A percentile compares a stretch with the other conserved stretches of the same genome.
phyloP scores from a whole-genome alignment of 2,113 vertebrate species.

The Tupaia chinensis region DNA sequence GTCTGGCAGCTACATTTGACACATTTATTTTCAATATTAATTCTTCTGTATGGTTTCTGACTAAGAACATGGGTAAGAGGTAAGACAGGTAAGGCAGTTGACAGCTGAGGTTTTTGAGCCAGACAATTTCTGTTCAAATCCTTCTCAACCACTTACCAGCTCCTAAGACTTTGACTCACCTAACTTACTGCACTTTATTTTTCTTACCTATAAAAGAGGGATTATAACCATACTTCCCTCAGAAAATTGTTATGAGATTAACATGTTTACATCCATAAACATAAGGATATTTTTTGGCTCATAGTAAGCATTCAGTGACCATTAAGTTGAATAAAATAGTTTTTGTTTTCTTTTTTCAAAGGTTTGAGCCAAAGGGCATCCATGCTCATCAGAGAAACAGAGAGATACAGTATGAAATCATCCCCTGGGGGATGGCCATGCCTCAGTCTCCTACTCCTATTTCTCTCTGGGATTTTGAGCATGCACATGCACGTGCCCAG shows the following conservation, averaged over 20 bases:
- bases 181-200: not conserved
- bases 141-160: not conserved
- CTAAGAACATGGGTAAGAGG: not conserved
- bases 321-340: not conserved
- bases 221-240: not conserved
- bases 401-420: too few species aligned
- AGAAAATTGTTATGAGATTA: not conserved
- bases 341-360: too few species aligned
- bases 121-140: not conserved
- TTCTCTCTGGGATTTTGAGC: too few species aligned
- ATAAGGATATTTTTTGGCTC: not conserved
- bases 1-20: not conserved
- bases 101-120: not conserved
- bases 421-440: too few species aligned
- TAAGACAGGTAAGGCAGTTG: not conserved
- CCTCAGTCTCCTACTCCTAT: too few species aligned
- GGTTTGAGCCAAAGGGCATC: too few species aligned
- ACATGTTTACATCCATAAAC: not conserved
- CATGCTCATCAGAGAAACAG: too few species aligned
- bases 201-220: not conserved
- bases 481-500: too few species aligned
- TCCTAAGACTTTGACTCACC: not conserved
- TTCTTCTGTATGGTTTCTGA: not conserved
- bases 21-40: conserved; percentile 28
- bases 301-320: not conserved